Base-by-base conservation (phyloP, 2,113 vertebrate genomes). In the Nycticorax nycticorax region DNA sequence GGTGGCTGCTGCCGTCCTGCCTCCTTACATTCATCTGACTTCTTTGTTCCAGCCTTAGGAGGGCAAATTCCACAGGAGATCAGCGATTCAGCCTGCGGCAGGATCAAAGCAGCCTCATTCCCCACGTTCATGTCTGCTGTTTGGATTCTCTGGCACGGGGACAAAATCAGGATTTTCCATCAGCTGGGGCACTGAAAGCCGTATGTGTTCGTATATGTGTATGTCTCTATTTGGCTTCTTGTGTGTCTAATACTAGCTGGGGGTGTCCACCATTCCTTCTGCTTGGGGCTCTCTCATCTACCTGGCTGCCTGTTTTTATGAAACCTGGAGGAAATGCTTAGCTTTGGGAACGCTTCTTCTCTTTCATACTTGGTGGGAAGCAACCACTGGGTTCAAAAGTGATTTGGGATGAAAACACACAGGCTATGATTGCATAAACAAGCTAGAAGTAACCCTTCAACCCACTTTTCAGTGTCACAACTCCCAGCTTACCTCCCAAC, bases 61-160 rank as follows among this genome's bases (percentile, higher is more conserved):
- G 69, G 91, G 80, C 93, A 95, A 95, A 96, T 97, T 97, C 96
- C 96, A 76, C 11, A 85, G 81, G 69, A 68, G 14, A 95, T 91
- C 84, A 85, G 60, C 2, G 0, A 81, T 79, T 52, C 84, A 94
- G 80, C 47, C 71, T 5, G 3, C 14, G 6, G 93, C 68, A 80
- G 89, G 92, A 96, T 97, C 92, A 96, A 94, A 97, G 92, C 84
- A 53, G 66, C 66, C 69, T 87, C 81, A 78, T 87, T 91, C 56
- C 69, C 84, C 88, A 41, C 8, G 19, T 64, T 89, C 0, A 0
- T 60, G 62, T 56, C 73, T 91, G 87, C n/a, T 79, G 55, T 88
- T 95, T 87, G 74, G 77, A 82, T 88, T 93, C 74, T 75, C 66
- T 96, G 93, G 89, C 93, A 82, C 3, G 0, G 47, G 57, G 87